Conservation (phyloP, 2,888 invertebrate genomes). For the Zelleria hepariella region DNA sequence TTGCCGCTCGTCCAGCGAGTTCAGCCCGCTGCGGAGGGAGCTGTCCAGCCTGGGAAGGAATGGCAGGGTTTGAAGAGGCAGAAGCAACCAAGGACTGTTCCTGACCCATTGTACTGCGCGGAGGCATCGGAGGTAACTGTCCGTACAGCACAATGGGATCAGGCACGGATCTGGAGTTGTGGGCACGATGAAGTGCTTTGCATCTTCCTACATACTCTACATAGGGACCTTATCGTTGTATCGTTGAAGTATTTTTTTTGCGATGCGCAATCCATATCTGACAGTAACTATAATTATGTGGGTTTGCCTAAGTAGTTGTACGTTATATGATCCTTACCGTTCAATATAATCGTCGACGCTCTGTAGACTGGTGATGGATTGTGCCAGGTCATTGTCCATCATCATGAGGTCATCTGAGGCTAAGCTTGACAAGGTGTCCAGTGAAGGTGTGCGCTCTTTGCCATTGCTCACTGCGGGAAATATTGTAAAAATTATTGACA, state of each 20-base stretch:
- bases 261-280: no score
- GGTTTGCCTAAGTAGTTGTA: no score
- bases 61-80: not conserved
- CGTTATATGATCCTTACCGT: slow-evolving; percentile 53
- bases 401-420: slow-evolving; percentile 91
- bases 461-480: slow-evolving; percentile 34
- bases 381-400: slow-evolving; percentile 84
- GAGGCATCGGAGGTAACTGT: no score
- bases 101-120: no score
- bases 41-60: slow-evolving; percentile 46
- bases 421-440: slow-evolving; percentile 89
- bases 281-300: no score
- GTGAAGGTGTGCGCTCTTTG: slow-evolving; percentile 76
- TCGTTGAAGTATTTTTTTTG: no score
- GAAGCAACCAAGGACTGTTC: no score
- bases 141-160: no score
- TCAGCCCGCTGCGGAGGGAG: slow-evolving; percentile 62
- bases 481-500: not conserved
- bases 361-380: slow-evolving; percentile 70
- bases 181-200: no score
- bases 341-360: slow-evolving; percentile 71
- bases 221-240: no score
- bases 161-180: no score
- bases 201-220: no score
- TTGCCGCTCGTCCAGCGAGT: slow-evolving; percentile 63